phyloP scores from a whole-genome alignment of 37 sponge, comb jelly and placozoan species.

The Beroe forskalii region DNA sequence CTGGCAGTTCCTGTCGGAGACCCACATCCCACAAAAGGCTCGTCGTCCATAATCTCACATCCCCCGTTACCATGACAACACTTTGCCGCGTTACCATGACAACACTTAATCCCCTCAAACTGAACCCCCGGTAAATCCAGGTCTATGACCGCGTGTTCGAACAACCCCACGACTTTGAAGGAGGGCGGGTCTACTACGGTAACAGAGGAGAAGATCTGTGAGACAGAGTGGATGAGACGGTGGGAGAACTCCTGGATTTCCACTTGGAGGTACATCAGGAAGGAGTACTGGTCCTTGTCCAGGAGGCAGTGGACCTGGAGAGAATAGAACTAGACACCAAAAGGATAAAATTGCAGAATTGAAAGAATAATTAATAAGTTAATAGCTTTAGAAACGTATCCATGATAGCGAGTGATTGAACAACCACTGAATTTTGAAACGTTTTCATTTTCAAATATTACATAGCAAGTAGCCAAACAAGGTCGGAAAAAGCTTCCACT shows the following conservation, averaged over 20 bases:
- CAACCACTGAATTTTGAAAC: too few species aligned
- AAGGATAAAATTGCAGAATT: too few species aligned
- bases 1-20: background rate
- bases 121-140: background rate
- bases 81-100: background rate
- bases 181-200: background rate
- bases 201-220: conserved; percentile 24
- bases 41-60: background rate
- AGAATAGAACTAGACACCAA: too few species aligned
- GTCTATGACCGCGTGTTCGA: background rate
- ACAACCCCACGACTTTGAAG: background rate
- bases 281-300: conserved; percentile 29
- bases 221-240: background rate
- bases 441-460: too few species aligned
- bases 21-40: background rate
- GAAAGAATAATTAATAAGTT: too few species aligned
- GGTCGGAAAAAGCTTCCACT: too few species aligned
- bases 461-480: too few species aligned
- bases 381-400: too few species aligned
- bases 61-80: background rate
- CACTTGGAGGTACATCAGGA: conserved; percentile 5
- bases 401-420: too few species aligned
- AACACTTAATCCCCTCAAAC: background rate
- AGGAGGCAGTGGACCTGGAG: conserved; percentile 35
- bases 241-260: background rate